These are phyloP conservation scores for Lordiphosa andalusiaca DNA, from an alignment of 2,888 invertebrate species.

Conservation along the genomic window DNA sequence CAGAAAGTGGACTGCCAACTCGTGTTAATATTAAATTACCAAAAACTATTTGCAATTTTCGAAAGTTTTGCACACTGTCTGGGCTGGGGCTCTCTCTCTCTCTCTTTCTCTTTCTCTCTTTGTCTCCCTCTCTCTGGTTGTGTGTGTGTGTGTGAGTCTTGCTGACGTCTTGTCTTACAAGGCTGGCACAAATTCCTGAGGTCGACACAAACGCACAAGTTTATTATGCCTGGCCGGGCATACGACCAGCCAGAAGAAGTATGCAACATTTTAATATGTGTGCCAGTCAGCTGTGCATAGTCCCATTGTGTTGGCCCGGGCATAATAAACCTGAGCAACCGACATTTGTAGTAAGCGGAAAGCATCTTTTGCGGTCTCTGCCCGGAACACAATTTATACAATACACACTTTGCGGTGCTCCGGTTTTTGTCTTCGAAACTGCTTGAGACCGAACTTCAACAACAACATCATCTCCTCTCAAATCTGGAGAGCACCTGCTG, in stretches of 20 bases:
- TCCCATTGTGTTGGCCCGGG: slow-evolving; percentile 33
- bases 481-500: slow-evolving; percentile 59
- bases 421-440: slow-evolving; percentile 36
- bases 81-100: background rate
- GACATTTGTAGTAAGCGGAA: slow-evolving; percentile 44
- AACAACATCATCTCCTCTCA: slow-evolving; percentile 47
- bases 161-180: slow-evolving; percentile 58
- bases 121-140: background rate
- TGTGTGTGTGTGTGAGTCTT: slow-evolving; percentile 10
- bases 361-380: slow-evolving; percentile 50
- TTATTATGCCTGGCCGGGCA: slow-evolving; percentile 56
- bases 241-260: slow-evolving; percentile 32
- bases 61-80: slow-evolving; percentile 50
- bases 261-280: slow-evolving; percentile 74
- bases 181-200: slow-evolving; percentile 49
- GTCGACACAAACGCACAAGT: slow-evolving; percentile 44
- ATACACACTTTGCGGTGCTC: slow-evolving; percentile 32
- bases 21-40: slow-evolving; percentile 66
- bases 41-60: slow-evolving; percentile 63
- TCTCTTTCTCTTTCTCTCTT: background rate
- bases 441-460: slow-evolving; percentile 36
- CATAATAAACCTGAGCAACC: slow-evolving; percentile 52
- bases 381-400: slow-evolving; percentile 43
- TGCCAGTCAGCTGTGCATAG: slow-evolving; percentile 41
- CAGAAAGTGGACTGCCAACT: slow-evolving; percentile 48